A percentile compares a stretch with the other conserved stretches of the same genome.
Conservation (phyloP, 2,113 vertebrate species). For the Motacilla alba region DNA sequence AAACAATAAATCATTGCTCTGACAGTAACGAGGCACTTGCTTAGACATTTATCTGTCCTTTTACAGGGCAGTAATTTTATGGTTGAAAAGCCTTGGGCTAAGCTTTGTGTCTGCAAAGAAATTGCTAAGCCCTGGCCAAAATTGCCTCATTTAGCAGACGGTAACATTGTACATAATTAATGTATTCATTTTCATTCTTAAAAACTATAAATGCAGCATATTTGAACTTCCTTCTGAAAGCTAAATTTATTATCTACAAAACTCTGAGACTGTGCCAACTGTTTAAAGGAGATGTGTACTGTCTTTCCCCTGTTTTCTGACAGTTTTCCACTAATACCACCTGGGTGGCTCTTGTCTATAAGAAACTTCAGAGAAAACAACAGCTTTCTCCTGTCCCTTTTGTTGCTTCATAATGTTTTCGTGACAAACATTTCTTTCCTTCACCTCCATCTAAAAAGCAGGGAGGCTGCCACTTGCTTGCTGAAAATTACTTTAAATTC, state of each 20-base stretch:
- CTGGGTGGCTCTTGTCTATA: background rate
- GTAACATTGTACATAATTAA: slow-evolving; percentile 33
- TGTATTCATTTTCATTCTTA: slow-evolving; percentile 21
- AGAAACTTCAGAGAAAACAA: background rate
- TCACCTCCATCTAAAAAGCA: background rate
- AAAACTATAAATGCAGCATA: slow-evolving; percentile 26
- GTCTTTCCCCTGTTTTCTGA: background rate
- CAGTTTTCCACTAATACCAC: background rate
- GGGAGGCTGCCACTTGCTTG: slow-evolving; percentile 1
- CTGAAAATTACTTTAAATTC: slow-evolving; percentile 56
- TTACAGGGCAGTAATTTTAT: slow-evolving; percentile 43
- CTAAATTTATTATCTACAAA: slow-evolving; percentile 54
- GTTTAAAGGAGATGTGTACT: background rate
- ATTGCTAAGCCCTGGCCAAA: background rate
- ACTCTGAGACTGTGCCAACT: background rate
- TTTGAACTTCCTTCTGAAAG: slow-evolving; percentile 27
- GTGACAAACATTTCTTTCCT: background rate
- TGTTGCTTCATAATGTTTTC: background rate
- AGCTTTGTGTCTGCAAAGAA: background rate
- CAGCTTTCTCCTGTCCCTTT: background rate
- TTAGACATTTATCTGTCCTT: slow-evolving; percentile 36
- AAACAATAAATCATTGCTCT: slow-evolving; percentile 35
- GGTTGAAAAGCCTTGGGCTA: slow-evolving; percentile 1
- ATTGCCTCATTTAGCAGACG: slow-evolving; percentile 4
- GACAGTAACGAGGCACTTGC: slow-evolving; percentile 4